Evolutionary conservation across 2,888 invertebrate species (phyloP).

Genomic region (Cloeon dipterum): DNA sequence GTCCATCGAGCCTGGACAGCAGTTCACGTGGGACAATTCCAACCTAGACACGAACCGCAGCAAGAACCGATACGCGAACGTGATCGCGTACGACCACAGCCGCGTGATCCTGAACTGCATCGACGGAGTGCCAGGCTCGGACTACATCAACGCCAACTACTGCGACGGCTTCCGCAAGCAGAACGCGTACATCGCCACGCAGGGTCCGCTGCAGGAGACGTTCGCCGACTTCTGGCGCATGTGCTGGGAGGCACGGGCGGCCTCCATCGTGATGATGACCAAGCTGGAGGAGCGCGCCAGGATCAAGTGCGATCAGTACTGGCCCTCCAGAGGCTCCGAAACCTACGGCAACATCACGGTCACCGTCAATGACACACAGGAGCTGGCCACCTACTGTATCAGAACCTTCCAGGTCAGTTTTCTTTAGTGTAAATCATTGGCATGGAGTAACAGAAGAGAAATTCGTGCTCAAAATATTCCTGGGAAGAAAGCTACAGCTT

Average conservation of each 20-base stretch:
- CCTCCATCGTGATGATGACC: conserved; percentile 99
- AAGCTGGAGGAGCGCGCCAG: conserved; percentile 90
- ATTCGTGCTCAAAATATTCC: too few relatives aligned
- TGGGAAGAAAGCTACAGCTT: too few relatives aligned
- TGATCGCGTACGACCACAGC: conserved; percentile 96
- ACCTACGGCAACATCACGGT: conserved; percentile 90
- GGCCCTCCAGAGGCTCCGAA: conserved; percentile 83
- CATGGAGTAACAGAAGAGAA: too few relatives aligned
- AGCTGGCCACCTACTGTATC: conserved; percentile 94
- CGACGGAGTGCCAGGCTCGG: conserved; percentile 75
- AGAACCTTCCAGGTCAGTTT: conserved; percentile 95
- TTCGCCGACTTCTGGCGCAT: conserved; percentile 98
- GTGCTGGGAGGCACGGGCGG: conserved; percentile 93
- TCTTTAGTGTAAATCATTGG: too few relatives aligned
- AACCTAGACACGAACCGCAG: conserved; percentile 95
- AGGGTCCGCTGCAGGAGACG: conserved; percentile 91
- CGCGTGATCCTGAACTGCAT: conserved; percentile 78
- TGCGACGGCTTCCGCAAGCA: conserved; percentile 97
- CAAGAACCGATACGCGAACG: conserved; percentile 98
- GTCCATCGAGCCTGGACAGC: conserved; percentile 97
- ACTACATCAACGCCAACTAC: conserved; percentile 98
- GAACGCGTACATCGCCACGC: conserved; percentile 97
- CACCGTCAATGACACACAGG: conserved; percentile 83
- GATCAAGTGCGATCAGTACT: conserved; percentile 94
- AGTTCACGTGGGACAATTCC: conserved; percentile 99